Percentiles rank a stretch among this genome's conserved stretches.
These are phyloP conservation scores for Calyptommatus sinebrachiatus DNA, from an alignment of 2,113 vertebrate genomes.

Conservation along the genomic window DNA sequence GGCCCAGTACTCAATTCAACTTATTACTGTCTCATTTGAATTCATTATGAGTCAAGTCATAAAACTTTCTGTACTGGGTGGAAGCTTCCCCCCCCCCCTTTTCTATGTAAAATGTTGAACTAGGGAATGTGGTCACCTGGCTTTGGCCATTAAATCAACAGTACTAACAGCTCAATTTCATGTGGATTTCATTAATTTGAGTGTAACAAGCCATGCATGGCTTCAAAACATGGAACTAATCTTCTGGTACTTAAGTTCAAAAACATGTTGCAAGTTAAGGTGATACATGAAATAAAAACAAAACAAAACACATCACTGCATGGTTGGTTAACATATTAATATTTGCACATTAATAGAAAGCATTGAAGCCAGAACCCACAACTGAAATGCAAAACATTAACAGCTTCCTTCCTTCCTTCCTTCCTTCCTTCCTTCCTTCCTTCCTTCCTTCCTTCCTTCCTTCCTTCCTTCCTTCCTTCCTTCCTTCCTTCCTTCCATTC, in stretches of 20 bases:
- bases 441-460: neutral
- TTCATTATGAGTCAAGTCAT: neutral
- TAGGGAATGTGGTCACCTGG: neutral
- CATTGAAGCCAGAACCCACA: neutral
- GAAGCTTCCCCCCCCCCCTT: neutral
- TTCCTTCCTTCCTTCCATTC: neutral
- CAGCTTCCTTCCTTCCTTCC: neutral
- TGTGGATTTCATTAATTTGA: neutral
- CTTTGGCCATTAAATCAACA: neutral
- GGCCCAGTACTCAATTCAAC: neutral
- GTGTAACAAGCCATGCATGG: neutral
- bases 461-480: neutral
- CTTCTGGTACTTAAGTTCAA: neutral
- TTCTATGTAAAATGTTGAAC: too few relatives aligned
- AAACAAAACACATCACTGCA: neutral
- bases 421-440: too few relatives aligned
- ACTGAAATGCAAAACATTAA: neutral
- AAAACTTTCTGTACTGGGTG: neutral
- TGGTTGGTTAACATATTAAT: neutral
- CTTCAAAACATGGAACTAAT: neutral
- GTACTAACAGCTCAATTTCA: neutral
- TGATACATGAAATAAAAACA: neutral
- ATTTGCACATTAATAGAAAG: neutral
- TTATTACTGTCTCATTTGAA: neutral
- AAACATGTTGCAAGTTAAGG: neutral